Evolutionary conservation across 2,113 vertebrate species (phyloP).

Genomic region (Oryzias curvinotus): DNA sequence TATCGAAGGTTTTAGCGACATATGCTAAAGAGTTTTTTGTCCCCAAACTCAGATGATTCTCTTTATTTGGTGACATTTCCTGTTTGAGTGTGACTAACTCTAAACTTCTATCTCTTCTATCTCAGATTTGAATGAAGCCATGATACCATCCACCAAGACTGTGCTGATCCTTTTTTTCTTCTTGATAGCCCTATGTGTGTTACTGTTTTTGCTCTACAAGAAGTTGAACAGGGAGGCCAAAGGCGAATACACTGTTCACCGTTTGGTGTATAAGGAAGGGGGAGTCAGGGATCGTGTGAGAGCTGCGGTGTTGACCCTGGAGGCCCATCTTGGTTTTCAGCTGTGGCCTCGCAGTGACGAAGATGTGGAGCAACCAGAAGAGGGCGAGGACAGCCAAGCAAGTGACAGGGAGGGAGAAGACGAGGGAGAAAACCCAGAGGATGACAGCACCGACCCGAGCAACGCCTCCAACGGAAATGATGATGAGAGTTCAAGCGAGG

Average conservation of each 20-base stretch:
- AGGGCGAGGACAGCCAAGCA: conserved; percentile 2
- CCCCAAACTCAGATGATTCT: background rate
- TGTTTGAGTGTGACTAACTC: background rate
- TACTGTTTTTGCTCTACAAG: conserved; percentile 68
- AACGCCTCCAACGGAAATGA: background rate
- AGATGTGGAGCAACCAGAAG: conserved; percentile 26
- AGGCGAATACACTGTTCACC: conserved; percentile 59
- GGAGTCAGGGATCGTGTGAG: conserved; percentile 66
- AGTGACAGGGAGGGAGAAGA: conserved; percentile 21
- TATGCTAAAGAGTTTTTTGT: background rate
- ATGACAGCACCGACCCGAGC: background rate
- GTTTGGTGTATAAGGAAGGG: conserved; percentile 57
- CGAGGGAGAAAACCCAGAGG: conserved; percentile 9
- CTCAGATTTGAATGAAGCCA: conserved; percentile 15
- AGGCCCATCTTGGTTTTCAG: conserved; percentile 34
- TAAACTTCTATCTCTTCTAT: conserved; percentile 10
- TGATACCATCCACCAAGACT: fast-evolving
- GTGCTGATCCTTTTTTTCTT: conserved; percentile 25
- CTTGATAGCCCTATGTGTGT: conserved; percentile 24
- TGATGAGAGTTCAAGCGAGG: conserved; percentile 45
- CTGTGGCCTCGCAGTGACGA: conserved; percentile 47
- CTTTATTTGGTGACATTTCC: background rate
- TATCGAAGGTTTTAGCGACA: too few species aligned
- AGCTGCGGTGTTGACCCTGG: conserved; percentile 19
- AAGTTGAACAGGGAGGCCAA: conserved; percentile 65